Evolutionary conservation across 2,888 invertebrate genomes (phyloP).

Genomic region (Hirudinaria manillensis): DNA sequence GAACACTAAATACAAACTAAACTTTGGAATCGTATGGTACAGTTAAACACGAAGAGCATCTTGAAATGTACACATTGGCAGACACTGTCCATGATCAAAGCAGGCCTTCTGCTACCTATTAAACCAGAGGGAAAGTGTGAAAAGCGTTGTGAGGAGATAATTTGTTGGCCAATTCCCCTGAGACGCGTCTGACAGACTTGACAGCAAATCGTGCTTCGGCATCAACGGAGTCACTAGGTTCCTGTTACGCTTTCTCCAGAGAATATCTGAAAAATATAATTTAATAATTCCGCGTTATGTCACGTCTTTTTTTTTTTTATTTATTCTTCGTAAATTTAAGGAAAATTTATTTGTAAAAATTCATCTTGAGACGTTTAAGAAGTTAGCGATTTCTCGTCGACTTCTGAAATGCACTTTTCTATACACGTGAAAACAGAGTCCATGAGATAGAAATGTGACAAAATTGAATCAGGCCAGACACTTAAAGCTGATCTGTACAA

Average conservation of each 20-base stretch:
- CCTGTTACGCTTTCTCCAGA: not conserved
- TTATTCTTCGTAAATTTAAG: too few species aligned
- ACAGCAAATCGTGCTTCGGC: slow-evolving; percentile 11
- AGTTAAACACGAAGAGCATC: too few species aligned
- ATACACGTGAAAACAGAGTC: too few species aligned
- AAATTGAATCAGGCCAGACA: slow-evolving; percentile 12
- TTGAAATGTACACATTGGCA: not conserved
- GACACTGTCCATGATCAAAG: slow-evolving; percentile 7
- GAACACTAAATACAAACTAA: too few species aligned
- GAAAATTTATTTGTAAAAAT: too few species aligned
- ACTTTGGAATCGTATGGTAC: too few species aligned
- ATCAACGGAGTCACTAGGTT: not conserved
- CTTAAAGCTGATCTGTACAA: slow-evolving; percentile 18
- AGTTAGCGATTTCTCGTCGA: too few species aligned
- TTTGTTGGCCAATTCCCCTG: not conserved
- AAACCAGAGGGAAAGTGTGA: not conserved
- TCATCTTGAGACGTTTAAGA: too few species aligned
- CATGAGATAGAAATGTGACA: not conserved
- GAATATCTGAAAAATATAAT: not conserved
- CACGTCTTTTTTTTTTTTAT: too few species aligned
- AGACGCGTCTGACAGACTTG: not conserved
- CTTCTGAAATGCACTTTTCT: too few species aligned
- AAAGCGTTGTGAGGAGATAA: not conserved
- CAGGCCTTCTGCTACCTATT: slow-evolving; percentile 4
- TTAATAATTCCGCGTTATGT: too few species aligned